These are phyloP conservation scores for Amazona guildingii DNA, from an alignment of 2,113 vertebrate genomes.

Conservation along the genomic window DNA sequence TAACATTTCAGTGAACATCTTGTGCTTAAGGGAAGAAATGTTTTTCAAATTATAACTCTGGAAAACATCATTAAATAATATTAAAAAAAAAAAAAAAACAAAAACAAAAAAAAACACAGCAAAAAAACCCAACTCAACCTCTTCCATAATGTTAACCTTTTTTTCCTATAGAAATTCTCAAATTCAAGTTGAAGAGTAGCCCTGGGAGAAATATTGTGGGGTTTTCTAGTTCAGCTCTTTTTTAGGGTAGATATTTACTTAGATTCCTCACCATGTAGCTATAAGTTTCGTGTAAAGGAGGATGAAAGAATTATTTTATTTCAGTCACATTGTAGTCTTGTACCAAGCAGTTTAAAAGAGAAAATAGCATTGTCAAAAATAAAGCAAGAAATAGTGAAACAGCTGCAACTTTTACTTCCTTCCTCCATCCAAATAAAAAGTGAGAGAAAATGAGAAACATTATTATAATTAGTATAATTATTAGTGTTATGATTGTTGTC, in stretches of 20 bases:
- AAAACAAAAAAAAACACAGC: no score
- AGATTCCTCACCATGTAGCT: neutral
- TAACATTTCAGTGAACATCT: neutral
- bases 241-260: neutral
- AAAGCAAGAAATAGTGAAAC: neutral
- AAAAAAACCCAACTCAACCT: accelerated
- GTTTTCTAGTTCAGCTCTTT: neutral
- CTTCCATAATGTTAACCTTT: neutral
- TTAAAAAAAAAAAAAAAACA: neutral
- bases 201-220: neutral
- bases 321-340: neutral
- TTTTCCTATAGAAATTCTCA: neutral
- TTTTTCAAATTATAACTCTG: neutral
- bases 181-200: neutral
- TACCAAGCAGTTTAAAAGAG: neutral
- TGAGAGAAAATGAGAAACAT: neutral
- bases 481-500: neutral
- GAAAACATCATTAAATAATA: neutral
- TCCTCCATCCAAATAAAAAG: neutral
- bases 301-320: slow-evolving; percentile 19
- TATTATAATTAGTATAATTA: neutral
- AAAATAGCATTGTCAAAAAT: slow-evolving; percentile 10
- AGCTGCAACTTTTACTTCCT: neutral
- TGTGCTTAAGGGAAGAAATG: neutral
- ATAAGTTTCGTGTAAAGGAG: neutral